Conservation (phyloP, 2,888 invertebrate genomes). For the Drosophila prostipennis region DNA sequence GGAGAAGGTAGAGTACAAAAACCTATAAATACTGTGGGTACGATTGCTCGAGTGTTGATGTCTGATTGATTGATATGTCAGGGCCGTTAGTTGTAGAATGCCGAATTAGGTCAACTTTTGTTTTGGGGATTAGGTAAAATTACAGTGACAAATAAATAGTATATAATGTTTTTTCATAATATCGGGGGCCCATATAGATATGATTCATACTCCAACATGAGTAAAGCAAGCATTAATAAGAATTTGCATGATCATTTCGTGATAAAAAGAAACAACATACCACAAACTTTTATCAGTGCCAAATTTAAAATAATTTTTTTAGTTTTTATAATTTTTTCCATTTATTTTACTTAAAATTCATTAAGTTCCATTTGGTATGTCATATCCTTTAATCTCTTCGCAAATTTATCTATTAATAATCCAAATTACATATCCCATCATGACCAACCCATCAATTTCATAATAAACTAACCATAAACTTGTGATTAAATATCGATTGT, state of each 20-base stretch:
- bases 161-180: background rate
- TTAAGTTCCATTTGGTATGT: background rate
- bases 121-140: constrained; percentile 18
- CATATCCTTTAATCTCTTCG: background rate
- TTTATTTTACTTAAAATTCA: no score
- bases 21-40: constrained; percentile 48
- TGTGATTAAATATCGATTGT: constrained; percentile 73
- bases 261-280: no score
- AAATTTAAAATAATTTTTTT: no score
- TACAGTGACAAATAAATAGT: background rate
- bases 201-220: background rate
- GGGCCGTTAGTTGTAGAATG: constrained; percentile 46
- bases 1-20: constrained; percentile 27
- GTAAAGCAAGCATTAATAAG: background rate
- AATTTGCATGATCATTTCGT: background rate
- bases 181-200: background rate
- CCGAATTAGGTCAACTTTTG: constrained; percentile 59
- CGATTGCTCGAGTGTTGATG: constrained; percentile 25
- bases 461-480: constrained; percentile 57
- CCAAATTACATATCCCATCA: constrained; percentile 5
- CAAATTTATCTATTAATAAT: constrained; percentile 35
- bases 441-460: constrained; percentile 51
- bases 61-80: constrained; percentile 71
- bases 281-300: no score
- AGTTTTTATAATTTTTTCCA: no score